Base-by-base conservation (phyloP, 2,797 vertebrate genomes). In the Chelidonichthys spinosus region DNA sequence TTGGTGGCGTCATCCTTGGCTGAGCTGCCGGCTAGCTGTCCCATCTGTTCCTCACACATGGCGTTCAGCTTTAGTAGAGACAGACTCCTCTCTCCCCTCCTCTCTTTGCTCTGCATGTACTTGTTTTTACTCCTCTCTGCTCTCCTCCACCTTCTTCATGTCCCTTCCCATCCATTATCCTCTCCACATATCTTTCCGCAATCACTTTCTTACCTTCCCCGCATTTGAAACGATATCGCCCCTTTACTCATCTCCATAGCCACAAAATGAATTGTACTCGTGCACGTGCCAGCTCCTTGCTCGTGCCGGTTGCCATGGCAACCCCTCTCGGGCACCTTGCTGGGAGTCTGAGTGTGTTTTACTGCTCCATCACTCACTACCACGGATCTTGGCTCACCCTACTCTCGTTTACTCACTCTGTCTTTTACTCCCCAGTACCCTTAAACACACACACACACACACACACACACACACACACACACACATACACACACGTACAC, bases 21-120 rank as follows among this genome's bases (percentile, higher is more conserved):
- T 84, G 87, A 92, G 91, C 89, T 91, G 91, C 91, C 87, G 90
- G 85, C 85, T 90, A 72, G 77, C 86, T 89, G 85, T 93, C 91
- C 94, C 94, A 95, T 95, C 94, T 95, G 94, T 92, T 94, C 90
- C 78, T 71, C 82, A 63, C 90, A 89, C 85, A 89, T 90, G 88
- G 89, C 49, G 63, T 82, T 85, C 80, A 80, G 79, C 75, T 82
- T 88, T 84, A 77, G 78, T 60, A 71, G 85, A 88, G 78, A 80
- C 83, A 72, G 74, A 61, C 70, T 86, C 69, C 35, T 79, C 72
- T 63, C 58, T 84, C 69, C 74, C 53, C 58, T 79, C 62, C 83
- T 40, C 36, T 68, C 72, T 70, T 72, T 73, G 1, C 70, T 70
- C 50, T 72, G 25, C 53, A 67, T 72, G 25, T 77, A 60, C 69